Percentiles rank a stretch among this genome's conserved stretches.
These are phyloP conservation scores for Halcyon chelicuti DNA, from an alignment of 2,797 vertebrate genomes.

Conservation along the genomic window DNA sequence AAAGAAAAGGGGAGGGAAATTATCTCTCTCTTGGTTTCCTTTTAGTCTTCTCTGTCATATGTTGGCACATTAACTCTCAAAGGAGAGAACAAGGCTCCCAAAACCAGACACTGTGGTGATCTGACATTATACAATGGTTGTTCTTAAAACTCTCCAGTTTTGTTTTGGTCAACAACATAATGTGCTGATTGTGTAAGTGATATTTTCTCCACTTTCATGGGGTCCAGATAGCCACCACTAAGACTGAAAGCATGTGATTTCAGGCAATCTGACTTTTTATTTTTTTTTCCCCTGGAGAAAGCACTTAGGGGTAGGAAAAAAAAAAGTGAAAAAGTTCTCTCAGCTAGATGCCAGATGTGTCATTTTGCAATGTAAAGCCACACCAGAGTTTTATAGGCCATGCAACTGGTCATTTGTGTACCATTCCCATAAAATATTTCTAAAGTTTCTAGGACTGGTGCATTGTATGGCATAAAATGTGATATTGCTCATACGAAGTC, in stretches of 20 bases:
- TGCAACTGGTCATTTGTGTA: not conserved
- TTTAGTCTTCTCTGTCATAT: not conserved
- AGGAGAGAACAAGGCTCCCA: not conserved
- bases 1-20: constrained; percentile 6
- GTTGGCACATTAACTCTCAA: not conserved
- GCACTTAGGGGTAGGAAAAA: not conserved
- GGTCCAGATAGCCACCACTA: not conserved
- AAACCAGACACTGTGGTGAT: not conserved
- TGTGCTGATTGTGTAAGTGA: not conserved
- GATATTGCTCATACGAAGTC: not conserved
- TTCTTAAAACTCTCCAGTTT: constrained; percentile 12
- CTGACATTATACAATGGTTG: not conserved
- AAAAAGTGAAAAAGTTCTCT: not conserved
- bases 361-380: constrained; percentile 19
- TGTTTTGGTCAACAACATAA: constrained; percentile 24
- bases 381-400: constrained; percentile 16
- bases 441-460: not conserved
- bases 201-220: not conserved
- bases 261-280: not conserved
- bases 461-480: not conserved
- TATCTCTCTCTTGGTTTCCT: constrained; percentile 24
- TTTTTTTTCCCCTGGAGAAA: not conserved
- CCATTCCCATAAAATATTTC: not conserved
- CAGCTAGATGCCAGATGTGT: constrained; percentile 22
- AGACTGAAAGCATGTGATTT: constrained; percentile 11